Conservation (phyloP, 2,797 vertebrate genomes). For the Ctenochaetus hawaiiensis region DNA sequence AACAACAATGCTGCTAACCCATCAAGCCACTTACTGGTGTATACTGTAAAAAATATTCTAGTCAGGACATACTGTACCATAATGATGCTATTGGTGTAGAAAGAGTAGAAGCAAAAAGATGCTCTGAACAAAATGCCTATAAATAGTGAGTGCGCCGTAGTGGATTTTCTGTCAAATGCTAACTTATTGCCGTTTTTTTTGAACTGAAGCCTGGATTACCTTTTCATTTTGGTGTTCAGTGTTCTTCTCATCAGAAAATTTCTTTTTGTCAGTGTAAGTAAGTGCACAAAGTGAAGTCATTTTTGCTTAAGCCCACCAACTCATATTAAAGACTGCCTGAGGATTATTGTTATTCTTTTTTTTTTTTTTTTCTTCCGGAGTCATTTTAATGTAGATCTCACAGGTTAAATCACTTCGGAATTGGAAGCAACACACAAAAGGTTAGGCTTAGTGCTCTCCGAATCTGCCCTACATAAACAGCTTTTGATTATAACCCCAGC, state of each 20-base stretch:
- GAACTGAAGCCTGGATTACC: conserved; percentile 73
- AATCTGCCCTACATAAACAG: conserved; percentile 84
- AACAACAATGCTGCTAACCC: conserved; percentile 81
- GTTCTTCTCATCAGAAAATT: conserved; percentile 67
- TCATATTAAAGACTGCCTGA: conserved; percentile 77
- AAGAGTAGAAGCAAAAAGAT: conserved; percentile 60
- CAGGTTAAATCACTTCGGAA: conserved; percentile 80
- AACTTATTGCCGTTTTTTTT: conserved; percentile 77
- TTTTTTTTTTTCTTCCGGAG: conserved; percentile 67
- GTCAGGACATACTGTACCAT: conserved; percentile 60
- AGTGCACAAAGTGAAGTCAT: conserved; percentile 67
- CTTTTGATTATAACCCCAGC: conserved; percentile 83
- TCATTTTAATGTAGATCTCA: conserved; percentile 79
- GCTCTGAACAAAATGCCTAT: conserved; percentile 53
- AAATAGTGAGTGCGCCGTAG: conserved; percentile 65
- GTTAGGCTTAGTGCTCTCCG: conserved; percentile 81
- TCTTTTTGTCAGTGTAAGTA: conserved; percentile 67
- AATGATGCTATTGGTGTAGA: conserved; percentile 65
- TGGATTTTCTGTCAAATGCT: conserved; percentile 62
- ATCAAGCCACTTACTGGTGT: conserved; percentile 77
- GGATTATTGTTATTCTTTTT: conserved; percentile 70
- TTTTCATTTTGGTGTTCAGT: conserved; percentile 72
- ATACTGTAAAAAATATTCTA: conserved; percentile 71
- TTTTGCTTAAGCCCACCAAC: conserved; percentile 75
- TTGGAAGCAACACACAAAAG: conserved; percentile 82